Base-by-base conservation (phyloP, 2,888 invertebrate species). In the Pollenia angustigena region DNA sequence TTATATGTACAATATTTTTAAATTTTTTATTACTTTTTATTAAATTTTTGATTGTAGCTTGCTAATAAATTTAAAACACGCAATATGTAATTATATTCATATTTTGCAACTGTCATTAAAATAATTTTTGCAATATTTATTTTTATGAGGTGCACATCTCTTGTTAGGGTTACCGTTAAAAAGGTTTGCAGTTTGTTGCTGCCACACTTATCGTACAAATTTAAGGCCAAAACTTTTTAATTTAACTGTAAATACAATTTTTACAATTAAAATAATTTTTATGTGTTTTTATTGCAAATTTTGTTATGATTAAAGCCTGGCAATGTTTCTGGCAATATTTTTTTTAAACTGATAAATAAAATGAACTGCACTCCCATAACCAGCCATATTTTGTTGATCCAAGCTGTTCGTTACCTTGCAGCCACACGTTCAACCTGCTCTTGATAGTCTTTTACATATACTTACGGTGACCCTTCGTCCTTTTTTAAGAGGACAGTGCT, bases 31-130 rank as follows among this genome's bases (percentile, higher is more conserved):
- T 18, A 18, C 54, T 71, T 32, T n/a, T 68, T 68, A 23, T 32
- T n/a, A 68, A 18, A 54, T 60, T 74, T 16, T 54, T 54, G 44
- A n/a, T 66, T 18, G 42, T 18, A 32, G 12, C 14, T 42, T 46
- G 14, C n/a, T 62, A 42, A 18, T 44, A 16, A 64, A 54, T 54
- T 44, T 23, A 23, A n/a, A 76, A 54, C 76, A 76, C 18, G 66
- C 46, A 16, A 54, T 66, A n/a, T n/a, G n/a, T n/a, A 66, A 76
- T 75, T 42, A 3, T 40, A 50, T 48, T n/a, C 14, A 40, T 44
- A 62, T 23, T 32, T 7, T 23, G n/a, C 12, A 58, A 58, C 1
- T 48, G 58, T 48, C n/a, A 46, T 58, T 18, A 46, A n/a, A 72
- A 58, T 18, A n/a, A 14, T n/a, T 48, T 50, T 50, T 48, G 18